Evolutionary conservation across 64 coral and sea anemone genomes (phyloP).

Genomic region (Platygyra sinensis): DNA sequence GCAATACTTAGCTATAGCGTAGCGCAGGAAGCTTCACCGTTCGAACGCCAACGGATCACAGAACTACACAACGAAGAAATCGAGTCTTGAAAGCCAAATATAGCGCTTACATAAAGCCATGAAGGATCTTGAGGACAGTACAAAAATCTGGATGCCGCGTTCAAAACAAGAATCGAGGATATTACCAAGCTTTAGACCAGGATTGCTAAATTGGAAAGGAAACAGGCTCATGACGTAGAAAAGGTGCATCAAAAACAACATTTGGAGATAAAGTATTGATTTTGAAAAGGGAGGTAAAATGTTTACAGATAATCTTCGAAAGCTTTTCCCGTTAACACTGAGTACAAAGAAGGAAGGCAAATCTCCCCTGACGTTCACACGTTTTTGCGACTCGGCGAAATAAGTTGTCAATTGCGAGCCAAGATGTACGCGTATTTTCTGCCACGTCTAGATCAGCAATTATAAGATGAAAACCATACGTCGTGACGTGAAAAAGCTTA

Average conservation of each 20-base stretch:
- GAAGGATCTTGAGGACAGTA: slow-evolving; percentile 41
- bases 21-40: not conserved
- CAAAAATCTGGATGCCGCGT: slow-evolving; percentile 21
- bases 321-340: not conserved
- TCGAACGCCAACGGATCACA: not conserved
- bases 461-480: slow-evolving; percentile 44
- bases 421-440: slow-evolving; percentile 42
- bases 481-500: slow-evolving; percentile 28
- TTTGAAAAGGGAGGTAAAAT: slow-evolving; percentile 33
- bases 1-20: not conserved
- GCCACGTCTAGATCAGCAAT: slow-evolving; percentile 12
- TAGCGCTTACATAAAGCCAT: slow-evolving; percentile 8
- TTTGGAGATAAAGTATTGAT: not conserved
- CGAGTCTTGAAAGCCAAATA: slow-evolving; percentile 17
- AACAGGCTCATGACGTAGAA: slow-evolving; percentile 13
- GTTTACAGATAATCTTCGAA: not conserved
- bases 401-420: slow-evolving; percentile 34
- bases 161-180: slow-evolving; percentile 30
- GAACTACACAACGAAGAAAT: slow-evolving; percentile 5
- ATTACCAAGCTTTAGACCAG: slow-evolving; percentile 32
- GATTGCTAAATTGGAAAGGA: slow-evolving; percentile 23
- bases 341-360: not conserved
- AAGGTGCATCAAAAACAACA: not conserved
- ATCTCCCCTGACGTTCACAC: slow-evolving; percentile 18
- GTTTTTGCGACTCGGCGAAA: slow-evolving; percentile 13